A percentile compares a stretch with the other conserved stretches of the same genome.
phyloP scores from a whole-genome alignment of 2,888 invertebrate species.

The Notodonta dromedarius region DNA sequence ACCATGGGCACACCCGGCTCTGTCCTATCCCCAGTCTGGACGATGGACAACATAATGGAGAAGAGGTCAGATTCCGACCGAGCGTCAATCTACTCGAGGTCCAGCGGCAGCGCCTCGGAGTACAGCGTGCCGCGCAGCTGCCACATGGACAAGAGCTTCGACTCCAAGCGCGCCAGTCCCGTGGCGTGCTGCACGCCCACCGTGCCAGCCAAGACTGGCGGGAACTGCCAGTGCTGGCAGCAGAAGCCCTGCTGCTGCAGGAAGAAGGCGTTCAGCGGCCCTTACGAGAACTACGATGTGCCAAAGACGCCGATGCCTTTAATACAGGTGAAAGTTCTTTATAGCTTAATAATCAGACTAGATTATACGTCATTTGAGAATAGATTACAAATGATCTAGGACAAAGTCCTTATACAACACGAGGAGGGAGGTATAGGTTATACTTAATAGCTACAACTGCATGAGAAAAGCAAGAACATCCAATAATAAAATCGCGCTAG shows the following conservation, averaged over 20 bases:
- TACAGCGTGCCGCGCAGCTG: constrained; percentile 84
- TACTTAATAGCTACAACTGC: no score
- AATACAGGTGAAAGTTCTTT: constrained; percentile 63
- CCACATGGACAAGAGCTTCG: constrained; percentile 78
- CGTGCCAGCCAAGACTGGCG: constrained; percentile 82
- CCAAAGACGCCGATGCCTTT: constrained; percentile 87
- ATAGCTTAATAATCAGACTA: no score
- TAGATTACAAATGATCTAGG: no score
- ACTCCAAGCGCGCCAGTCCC: constrained; percentile 71
- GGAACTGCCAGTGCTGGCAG: constrained; percentile 73
- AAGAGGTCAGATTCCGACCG: constrained; percentile 83
- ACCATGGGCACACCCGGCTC: constrained; percentile 81
- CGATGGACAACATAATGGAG: constrained; percentile 81
- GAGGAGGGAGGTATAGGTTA: no score
- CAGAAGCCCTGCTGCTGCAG: constrained; percentile 70
- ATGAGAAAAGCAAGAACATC: no score
- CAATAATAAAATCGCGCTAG: no score
- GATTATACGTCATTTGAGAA: no score
- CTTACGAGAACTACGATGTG: constrained; percentile 92
- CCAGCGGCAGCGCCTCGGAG: constrained; percentile 87
- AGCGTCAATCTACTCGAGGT: constrained; percentile 86
- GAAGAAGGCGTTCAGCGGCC: constrained; percentile 79
- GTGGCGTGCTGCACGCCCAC: constrained; percentile 82
- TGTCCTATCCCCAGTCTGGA: constrained; percentile 83
- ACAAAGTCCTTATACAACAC: no score